Conservation (phyloP, 2,113 vertebrate genomes). For the Apodemus sylvaticus region DNA sequence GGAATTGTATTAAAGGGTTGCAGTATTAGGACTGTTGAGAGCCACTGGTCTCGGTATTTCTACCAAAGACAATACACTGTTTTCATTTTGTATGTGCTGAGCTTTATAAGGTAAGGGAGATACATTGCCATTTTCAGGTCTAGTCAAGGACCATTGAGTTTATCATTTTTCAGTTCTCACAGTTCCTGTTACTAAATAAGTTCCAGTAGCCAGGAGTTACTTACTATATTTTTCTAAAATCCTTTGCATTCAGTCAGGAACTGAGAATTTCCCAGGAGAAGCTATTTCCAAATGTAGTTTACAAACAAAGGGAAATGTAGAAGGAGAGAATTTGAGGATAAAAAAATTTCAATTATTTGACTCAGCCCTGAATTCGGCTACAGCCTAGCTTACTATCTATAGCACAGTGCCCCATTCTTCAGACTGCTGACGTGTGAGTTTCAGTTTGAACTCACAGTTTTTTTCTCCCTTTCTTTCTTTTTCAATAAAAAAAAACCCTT, state of each 20-base stretch:
- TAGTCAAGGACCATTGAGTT: neutral
- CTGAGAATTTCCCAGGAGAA: neutral
- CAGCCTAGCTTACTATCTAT: neutral
- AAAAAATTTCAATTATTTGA: constrained; percentile 36
- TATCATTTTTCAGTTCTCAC: neutral
- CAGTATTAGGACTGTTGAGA: neutral
- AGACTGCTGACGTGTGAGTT: constrained; percentile 62
- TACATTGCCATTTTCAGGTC: constrained; percentile 20
- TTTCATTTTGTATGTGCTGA: constrained; percentile 5
- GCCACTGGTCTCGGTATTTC: neutral
- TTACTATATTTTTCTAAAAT: constrained; percentile 12
- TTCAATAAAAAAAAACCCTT: constrained; percentile 39
- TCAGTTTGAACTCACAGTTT: constrained; percentile 42
- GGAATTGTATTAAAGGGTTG: neutral
- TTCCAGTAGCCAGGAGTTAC: neutral
- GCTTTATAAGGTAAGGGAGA: neutral
- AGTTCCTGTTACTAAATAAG: neutral
- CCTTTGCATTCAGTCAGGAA: neutral
- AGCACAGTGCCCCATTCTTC: neutral
- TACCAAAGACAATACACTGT: neutral
- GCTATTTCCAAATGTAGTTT: constrained; percentile 58
- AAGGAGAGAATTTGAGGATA: neutral
- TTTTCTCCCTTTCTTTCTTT: neutral
- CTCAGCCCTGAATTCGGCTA: constrained; percentile 13
- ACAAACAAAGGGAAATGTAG: constrained; percentile 6